A percentile compares a stretch with the other conserved stretches of the same genome.
These are phyloP conservation scores for Phenganax marumi DNA, from an alignment of 92 coral and sea anemone species.

Conservation along the genomic window DNA sequence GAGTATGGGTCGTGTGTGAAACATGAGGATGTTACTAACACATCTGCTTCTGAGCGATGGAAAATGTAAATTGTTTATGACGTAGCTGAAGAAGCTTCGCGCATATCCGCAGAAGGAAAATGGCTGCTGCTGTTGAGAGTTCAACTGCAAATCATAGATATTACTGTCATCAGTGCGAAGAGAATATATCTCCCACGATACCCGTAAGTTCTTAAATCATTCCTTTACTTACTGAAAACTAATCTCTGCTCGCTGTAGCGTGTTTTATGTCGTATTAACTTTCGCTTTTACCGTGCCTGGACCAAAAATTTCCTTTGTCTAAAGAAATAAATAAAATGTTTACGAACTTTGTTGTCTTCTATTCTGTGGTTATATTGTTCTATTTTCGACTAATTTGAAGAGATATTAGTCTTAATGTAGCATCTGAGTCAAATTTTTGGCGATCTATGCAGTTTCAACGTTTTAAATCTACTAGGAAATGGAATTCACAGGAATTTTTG, in stretches of 20 bases:
- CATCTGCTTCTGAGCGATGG: constrained; percentile 18
- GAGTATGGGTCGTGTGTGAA: background rate
- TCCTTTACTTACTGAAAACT: background rate
- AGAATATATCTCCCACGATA: constrained; percentile 81
- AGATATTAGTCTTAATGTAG: too few species aligned
- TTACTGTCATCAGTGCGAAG: constrained; percentile 85
- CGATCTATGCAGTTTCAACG: background rate
- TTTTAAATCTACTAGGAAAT: background rate
- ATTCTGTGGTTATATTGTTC: background rate
- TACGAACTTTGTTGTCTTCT: background rate
- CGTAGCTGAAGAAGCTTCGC: background rate
- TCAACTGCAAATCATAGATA: constrained; percentile 62
- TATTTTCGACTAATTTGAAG: background rate
- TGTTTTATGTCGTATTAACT: background rate
- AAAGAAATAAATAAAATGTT: background rate
- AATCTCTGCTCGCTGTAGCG: background rate
- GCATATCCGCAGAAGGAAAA: constrained; percentile 10
- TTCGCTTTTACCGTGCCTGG: background rate
- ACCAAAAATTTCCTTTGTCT: background rate
- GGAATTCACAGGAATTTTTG: background rate
- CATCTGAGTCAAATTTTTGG: background rate
- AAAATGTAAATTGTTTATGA: constrained; percentile 5
- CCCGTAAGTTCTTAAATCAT: constrained; percentile 63
- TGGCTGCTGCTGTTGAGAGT: constrained; percentile 95
- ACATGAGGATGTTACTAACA: background rate